Conservation (phyloP, 2,113 vertebrate genomes). For the Rostratula benghalensis region DNA sequence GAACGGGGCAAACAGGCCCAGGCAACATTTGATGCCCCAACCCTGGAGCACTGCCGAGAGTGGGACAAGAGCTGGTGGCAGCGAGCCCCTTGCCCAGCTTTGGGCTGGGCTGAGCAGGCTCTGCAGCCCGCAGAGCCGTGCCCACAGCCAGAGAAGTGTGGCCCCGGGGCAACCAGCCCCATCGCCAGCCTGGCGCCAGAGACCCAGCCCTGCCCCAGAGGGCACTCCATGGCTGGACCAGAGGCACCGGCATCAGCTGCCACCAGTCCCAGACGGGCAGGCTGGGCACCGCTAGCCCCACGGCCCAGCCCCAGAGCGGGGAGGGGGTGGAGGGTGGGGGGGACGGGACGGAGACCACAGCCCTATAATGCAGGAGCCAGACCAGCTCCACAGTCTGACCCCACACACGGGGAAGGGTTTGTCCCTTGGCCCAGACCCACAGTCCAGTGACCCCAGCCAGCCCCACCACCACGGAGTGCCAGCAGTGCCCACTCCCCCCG, state of each 20-base stretch:
- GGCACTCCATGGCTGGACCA: background rate
- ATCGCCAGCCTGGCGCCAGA: background rate
- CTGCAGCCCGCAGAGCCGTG: background rate
- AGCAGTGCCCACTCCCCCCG: background rate
- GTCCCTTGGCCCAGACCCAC: background rate
- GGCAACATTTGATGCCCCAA: background rate
- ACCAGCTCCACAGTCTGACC: background rate
- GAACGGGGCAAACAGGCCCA: background rate
- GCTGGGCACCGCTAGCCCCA: background rate
- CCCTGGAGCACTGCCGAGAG: background rate
- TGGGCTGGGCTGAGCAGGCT: no score
- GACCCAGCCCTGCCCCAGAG: background rate
- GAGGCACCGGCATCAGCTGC: background rate
- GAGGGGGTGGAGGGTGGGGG: background rate
- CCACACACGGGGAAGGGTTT: background rate
- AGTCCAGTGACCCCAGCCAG: background rate
- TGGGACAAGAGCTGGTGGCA: background rate
- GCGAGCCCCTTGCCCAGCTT: background rate
- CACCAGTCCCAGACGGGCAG: background rate
- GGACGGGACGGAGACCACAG: background rate
- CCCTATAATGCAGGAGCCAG: background rate
- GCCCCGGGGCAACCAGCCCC: background rate
- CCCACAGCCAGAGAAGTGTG: background rate
- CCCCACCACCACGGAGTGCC: background rate
- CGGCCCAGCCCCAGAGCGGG: background rate